Evolutionary conservation across 2,113 vertebrate genomes (phyloP).

Genomic region (Panthera uncia): DNA sequence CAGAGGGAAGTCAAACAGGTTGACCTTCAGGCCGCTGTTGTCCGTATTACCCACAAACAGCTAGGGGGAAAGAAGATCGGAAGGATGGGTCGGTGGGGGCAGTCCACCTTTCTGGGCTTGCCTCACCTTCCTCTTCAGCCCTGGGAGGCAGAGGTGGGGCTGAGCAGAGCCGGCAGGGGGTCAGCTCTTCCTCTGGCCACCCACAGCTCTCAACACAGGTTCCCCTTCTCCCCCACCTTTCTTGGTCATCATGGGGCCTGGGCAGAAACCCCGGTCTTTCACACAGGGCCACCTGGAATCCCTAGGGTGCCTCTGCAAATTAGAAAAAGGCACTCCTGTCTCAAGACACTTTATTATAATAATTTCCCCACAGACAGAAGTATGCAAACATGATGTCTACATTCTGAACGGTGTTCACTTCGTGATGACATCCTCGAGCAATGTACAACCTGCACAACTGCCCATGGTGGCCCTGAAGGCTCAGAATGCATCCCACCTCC

Average conservation of each 20-base stretch:
- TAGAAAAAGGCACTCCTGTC: neutral
- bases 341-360: neutral
- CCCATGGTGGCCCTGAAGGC: neutral
- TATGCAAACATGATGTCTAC: neutral
- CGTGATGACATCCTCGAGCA: neutral
- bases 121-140: neutral
- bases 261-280: neutral
- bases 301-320: neutral
- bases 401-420: neutral
- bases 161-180: neutral
- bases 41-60: slow-evolving; percentile 91
- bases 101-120: neutral
- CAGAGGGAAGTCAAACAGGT: slow-evolving; percentile 90
- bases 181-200: neutral
- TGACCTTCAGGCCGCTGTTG: slow-evolving; percentile 88
- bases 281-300: neutral
- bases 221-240: neutral
- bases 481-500: neutral
- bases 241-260: neutral
- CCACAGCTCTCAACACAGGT: neutral
- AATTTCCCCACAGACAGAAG: neutral
- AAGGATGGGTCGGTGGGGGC: fast-evolving
- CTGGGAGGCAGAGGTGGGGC: neutral
- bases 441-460: neutral
- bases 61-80: slow-evolving; percentile 77